Conservation (phyloP, 2,113 vertebrate genomes). For the Nesogale talazaci region DNA sequence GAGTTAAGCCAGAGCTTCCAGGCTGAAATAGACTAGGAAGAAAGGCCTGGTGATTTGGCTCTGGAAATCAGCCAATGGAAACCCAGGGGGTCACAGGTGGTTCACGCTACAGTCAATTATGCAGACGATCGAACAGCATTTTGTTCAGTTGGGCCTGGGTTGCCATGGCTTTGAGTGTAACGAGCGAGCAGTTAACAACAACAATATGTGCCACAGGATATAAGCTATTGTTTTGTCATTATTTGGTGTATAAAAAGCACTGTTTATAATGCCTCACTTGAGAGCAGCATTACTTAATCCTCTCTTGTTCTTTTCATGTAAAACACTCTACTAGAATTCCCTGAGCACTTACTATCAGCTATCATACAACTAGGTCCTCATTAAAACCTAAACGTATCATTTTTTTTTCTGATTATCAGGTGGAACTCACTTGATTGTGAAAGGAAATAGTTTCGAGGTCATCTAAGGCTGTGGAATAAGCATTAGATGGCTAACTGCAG, state of each 20-base stretch:
- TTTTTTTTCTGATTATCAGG: too few species aligned
- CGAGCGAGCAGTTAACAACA: too few species aligned
- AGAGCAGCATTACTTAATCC: constrained; percentile 28
- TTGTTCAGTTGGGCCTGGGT: not conserved
- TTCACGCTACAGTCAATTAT: not conserved
- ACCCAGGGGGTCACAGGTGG: not conserved
- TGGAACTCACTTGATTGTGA: not conserved
- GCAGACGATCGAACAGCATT: not conserved
- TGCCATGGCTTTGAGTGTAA: not conserved
- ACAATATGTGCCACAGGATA: not conserved
- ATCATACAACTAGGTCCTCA: not conserved
- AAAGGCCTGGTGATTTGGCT: not conserved
- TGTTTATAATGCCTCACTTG: constrained; percentile 8
- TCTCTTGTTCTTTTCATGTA: constrained; percentile 42
- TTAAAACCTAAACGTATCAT: not conserved
- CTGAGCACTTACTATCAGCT: not conserved
- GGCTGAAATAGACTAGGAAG: not conserved
- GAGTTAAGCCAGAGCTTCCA: not conserved
- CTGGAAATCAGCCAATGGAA: not conserved
- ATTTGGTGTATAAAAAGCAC: constrained; percentile 34
- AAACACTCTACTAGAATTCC: not conserved
- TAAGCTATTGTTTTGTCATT: constrained; percentile 31
- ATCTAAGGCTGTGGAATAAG: not conserved
- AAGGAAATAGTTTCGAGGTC: not conserved
- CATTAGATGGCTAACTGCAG: too few species aligned